These are phyloP conservation scores for Plemyria rubiginata DNA, from an alignment of 2,888 invertebrate genomes.

Conservation along the genomic window DNA sequence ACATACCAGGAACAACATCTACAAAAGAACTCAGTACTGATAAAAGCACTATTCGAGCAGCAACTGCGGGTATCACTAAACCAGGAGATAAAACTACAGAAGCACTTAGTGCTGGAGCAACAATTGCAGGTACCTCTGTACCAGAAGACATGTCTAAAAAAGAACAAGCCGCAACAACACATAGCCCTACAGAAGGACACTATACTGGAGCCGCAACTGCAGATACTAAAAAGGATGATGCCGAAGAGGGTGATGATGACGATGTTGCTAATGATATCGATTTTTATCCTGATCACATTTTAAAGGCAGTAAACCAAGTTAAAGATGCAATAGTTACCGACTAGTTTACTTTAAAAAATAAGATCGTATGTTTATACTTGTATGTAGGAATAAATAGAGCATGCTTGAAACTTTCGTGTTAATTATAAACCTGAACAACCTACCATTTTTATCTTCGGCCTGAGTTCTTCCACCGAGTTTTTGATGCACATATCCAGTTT, in stretches of 20 bases:
- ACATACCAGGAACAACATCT: neutral
- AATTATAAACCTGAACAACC: neutral
- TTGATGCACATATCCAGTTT: slow-evolving; percentile 86
- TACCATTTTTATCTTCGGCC: slow-evolving; percentile 84
- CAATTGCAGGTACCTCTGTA: neutral
- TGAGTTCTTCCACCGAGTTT: slow-evolving; percentile 85
- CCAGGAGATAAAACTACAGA: neutral
- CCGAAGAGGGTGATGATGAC: neutral
- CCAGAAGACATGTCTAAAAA: neutral
- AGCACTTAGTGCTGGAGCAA: neutral
- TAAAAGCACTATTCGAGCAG: neutral
- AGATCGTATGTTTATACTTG: neutral
- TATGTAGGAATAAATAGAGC: slow-evolving; percentile 9
- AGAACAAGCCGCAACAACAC: neutral
- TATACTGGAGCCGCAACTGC: neutral
- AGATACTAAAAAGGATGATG: neutral
- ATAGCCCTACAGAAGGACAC: neutral
- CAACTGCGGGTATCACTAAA: neutral
- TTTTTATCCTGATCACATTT: neutral
- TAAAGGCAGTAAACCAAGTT: neutral
- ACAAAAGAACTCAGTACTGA: slow-evolving; percentile 1
- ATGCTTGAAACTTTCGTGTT: neutral
- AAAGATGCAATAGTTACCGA: neutral
- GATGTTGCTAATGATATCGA: neutral
- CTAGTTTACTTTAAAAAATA: neutral